phyloP scores from a whole-genome alignment of 2,888 invertebrate species.

The Neoitamus cyanurus region DNA sequence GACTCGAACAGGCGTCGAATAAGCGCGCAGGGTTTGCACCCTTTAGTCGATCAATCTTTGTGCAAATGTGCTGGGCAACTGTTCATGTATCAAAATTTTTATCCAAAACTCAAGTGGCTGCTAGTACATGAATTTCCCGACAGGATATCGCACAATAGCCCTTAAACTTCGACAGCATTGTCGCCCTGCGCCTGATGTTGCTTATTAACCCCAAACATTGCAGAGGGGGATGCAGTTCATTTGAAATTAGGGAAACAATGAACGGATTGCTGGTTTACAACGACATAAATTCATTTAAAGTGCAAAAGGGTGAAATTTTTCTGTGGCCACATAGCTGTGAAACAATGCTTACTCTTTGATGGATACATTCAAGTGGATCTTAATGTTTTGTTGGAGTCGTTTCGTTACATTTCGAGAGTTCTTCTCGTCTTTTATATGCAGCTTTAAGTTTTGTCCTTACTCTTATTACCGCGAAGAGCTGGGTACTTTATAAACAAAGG shows the following conservation, averaged over 20 bases:
- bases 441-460: slow-evolving; percentile 9
- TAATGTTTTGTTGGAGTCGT: slow-evolving; percentile 50
- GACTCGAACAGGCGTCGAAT: too few relatives aligned
- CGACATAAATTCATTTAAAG: neutral
- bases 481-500: neutral
- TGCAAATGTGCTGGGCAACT: slow-evolving; percentile 42
- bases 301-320: neutral
- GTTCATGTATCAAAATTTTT: slow-evolving; percentile 52
- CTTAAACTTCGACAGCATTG: slow-evolving; percentile 19
- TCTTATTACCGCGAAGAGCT: neutral
- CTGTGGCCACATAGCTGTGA: neutral
- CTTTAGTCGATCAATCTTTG: slow-evolving; percentile 28
- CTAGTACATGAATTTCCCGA: neutral
- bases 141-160: neutral
- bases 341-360: slow-evolving; percentile 14
- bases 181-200: slow-evolving; percentile 6
- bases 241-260: slow-evolving; percentile 26
- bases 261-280: slow-evolving; percentile 2
- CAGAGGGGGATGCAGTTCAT: slow-evolving; percentile 16
- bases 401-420: slow-evolving; percentile 49
- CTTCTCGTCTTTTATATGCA: slow-evolving; percentile 32
- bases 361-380: slow-evolving; percentile 41
- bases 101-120: slow-evolving; percentile 41
- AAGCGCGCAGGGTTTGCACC: slow-evolving; percentile 42
- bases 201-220: slow-evolving; percentile 1